Conservation (phyloP, 2,113 vertebrate species). For the Halcyon malimbica region DNA sequence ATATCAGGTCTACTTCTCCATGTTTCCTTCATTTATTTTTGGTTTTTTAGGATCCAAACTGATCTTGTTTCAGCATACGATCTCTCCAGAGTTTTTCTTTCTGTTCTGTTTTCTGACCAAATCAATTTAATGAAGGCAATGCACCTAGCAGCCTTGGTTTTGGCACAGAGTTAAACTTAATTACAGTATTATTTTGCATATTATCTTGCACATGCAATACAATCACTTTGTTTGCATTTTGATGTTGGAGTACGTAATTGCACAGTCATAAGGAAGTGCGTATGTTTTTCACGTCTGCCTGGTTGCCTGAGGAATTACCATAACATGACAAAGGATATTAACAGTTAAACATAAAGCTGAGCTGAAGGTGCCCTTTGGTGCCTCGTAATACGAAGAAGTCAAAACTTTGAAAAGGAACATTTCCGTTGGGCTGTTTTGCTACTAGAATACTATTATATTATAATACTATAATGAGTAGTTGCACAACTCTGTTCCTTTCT, state of each 20-base stretch:
- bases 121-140: background rate
- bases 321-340: background rate
- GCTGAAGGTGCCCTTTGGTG: constrained; percentile 1
- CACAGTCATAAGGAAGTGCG: background rate
- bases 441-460: background rate
- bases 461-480: constrained; percentile 1
- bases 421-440: background rate
- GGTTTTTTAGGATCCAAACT: background rate
- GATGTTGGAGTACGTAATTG: background rate
- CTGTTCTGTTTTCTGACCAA: background rate
- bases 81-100: background rate
- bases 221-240: background rate
- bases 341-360: background rate
- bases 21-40: background rate
- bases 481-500: background rate
- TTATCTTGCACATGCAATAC: background rate
- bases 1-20: background rate
- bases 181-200: background rate
- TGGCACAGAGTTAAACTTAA: background rate
- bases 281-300: background rate
- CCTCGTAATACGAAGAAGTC: background rate
- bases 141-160: background rate
- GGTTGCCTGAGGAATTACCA: background rate
- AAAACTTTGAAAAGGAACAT: constrained; percentile 3
- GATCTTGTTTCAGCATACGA: background rate